Base-by-base conservation (phyloP, 2,888 invertebrate genomes). In the Drosophila demipolita region DNA sequence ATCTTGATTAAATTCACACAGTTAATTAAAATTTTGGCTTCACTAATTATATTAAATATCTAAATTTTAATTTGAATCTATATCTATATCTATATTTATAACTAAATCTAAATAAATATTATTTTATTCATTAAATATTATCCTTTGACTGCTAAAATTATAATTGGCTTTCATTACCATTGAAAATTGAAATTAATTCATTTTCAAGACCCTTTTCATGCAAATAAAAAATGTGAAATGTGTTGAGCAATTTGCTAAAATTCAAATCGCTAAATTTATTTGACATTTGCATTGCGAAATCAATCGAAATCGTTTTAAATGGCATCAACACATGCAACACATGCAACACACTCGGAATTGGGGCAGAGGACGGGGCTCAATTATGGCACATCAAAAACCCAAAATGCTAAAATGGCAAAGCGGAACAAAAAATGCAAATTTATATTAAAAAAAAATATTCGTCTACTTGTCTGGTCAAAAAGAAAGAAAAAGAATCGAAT, bases 371-470 rank as follows among this genome's bases (percentile, higher is more conserved):
- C 71, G 45, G 23, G 15, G 33, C 62, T 67, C 77, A 76, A 76
- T 76, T 77, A 72, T 72, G 67, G 72, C 52, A 75, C 71, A 80
- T 87, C 83, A 87, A 61, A 61, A 65, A 73, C 71, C 87, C 80
- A 87, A 84, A 87, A 82, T 76, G 80, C 78, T 75, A 80, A 85
- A 87, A 78, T 87, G 84, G 78, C 80, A 87, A 80, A 81, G 67
- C 87, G 85, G 84, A 80, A 87, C 15, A 45, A 76, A 67, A 82
- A 74, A 87, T 84, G 85, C 72, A 84, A 85, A 84, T 84, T 80
- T 80, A 55, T 75, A 66, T 66, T 83, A 80, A 69, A 84, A 83
- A 80, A 71, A 84, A 83, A 85, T 80, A 78, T 80, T 82, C 66
- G 38, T 49, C 55, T 49, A 49, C 38, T 75, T 63, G 66, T 66